A percentile compares a stretch with the other conserved stretches of the same genome.
phyloP scores from a whole-genome alignment of 2,113 vertebrate genomes.

The Candoia aspera region DNA sequence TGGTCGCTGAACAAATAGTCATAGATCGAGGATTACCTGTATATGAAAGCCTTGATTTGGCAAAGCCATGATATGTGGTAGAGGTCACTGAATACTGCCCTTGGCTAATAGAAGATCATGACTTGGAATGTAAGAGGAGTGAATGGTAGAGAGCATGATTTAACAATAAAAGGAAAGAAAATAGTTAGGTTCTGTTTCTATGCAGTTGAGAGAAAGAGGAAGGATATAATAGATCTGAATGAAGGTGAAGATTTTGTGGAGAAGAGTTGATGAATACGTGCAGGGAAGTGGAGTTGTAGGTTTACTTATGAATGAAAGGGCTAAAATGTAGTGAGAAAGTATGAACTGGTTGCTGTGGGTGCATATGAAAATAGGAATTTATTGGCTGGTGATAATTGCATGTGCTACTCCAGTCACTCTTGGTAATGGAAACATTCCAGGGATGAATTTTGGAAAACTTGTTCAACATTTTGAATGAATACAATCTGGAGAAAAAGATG shows the following conservation, averaged over 20 bases:
- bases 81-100: not conserved
- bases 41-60: not conserved
- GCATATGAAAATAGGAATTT: not conserved
- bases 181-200: not conserved
- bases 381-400: not conserved
- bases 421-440: not conserved
- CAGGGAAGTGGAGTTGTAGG: not conserved
- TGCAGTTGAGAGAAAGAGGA: not conserved
- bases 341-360: not conserved
- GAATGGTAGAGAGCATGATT: not conserved
- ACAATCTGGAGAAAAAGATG: not conserved
- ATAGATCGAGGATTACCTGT: not conserved
- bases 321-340: not conserved
- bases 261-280: not conserved
- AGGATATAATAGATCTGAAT: not conserved
- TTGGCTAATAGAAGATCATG: not conserved
- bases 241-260: not conserved
- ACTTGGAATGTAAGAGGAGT: not conserved
- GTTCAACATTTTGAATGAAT: not conserved
- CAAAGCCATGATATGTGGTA: not conserved
- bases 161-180: not conserved
- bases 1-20: not conserved
- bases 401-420: not conserved
- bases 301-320: not conserved
- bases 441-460: not conserved